These are phyloP conservation scores for Erythrocercus mccallii DNA, from an alignment of 2,113 vertebrate species.

Conservation along the genomic window DNA sequence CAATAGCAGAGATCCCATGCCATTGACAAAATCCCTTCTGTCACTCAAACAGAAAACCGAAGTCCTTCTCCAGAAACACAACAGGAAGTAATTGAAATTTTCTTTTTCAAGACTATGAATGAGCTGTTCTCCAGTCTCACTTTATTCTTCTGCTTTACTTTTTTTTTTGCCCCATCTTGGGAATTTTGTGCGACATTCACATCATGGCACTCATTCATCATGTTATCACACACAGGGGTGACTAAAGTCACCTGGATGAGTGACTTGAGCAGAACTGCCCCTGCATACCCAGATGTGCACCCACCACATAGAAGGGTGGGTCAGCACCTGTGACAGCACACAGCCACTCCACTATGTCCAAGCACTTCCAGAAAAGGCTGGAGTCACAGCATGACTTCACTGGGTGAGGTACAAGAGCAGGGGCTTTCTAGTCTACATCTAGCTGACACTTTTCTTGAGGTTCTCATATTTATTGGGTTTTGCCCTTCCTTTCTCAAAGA, in stretches of 20 bases:
- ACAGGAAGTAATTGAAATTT: not conserved
- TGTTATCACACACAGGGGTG: not conserved
- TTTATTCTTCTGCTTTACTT: not conserved
- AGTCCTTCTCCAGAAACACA: not conserved
- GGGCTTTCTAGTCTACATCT: not conserved
- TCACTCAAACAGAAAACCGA: not conserved
- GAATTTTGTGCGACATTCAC: accelerated
- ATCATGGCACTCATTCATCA: not conserved
- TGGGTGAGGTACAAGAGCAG: not conserved
- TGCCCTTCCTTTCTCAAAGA: not conserved
- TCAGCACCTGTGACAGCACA: not conserved
- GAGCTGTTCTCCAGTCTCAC: not conserved
- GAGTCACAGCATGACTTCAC: not conserved
- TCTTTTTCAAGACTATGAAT: not conserved
- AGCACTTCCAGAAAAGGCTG: not conserved
- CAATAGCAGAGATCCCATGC: not conserved
- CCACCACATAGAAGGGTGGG: not conserved
- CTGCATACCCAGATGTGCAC: too few relatives aligned
- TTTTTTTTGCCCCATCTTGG: not conserved
- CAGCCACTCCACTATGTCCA: not conserved
- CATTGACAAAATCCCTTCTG: not conserved
- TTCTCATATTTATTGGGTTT: not conserved
- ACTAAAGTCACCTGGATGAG: not conserved
- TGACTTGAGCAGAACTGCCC: not conserved
- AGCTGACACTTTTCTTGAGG: not conserved